A percentile compares a stretch with the other conserved stretches of the same genome.
These are phyloP conservation scores for Hafferia zeledoni DNA, from an alignment of 2,797 vertebrate genomes.

Conservation along the genomic window DNA sequence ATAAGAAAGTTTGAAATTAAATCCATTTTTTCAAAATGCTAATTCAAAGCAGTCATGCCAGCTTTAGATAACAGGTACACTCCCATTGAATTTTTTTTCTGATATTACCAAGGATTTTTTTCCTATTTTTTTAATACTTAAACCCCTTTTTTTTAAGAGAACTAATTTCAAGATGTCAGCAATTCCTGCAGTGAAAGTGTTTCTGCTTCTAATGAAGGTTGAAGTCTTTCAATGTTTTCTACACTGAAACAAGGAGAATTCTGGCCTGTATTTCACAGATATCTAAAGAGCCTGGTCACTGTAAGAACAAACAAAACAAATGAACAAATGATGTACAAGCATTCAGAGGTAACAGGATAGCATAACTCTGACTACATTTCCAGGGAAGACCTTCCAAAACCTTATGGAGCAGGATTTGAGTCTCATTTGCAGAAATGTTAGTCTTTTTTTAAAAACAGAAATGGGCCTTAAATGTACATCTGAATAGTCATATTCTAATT, in stretches of 20 bases:
- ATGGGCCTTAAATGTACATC: neutral
- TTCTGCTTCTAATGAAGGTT: neutral
- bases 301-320: neutral
- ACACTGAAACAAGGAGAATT: neutral
- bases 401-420: neutral
- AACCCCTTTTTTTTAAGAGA: neutral
- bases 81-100: neutral
- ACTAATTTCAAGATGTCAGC: neutral
- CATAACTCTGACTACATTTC: neutral
- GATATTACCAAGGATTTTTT: neutral
- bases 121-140: neutral
- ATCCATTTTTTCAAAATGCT: neutral
- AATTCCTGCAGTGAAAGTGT: neutral
- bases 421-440: neutral
- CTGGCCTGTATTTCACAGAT: neutral
- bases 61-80: neutral
- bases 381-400: neutral
- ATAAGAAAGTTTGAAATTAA: neutral
- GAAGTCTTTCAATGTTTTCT: neutral
- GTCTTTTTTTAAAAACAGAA: neutral
- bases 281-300: rapidly evolving
- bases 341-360: neutral
- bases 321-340: rapidly evolving
- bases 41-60: neutral
- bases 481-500: neutral